These are phyloP conservation scores for Nothoprocta pentlandii DNA, from an alignment of 2,113 vertebrate species.

Conservation along the genomic window DNA sequence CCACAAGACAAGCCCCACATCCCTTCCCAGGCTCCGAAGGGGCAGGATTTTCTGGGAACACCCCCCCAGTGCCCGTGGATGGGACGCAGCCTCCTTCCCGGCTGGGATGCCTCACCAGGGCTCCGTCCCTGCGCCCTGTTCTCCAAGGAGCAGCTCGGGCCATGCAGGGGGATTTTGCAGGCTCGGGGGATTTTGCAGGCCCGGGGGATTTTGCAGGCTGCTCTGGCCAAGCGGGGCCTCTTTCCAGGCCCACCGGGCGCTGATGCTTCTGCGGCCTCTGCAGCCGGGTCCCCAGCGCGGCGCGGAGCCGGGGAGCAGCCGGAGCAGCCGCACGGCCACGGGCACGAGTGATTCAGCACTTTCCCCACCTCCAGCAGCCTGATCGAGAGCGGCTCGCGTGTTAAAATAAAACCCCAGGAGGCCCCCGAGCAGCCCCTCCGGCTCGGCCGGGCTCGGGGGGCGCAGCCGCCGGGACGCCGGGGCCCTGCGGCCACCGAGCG, in stretches of 20 bases:
- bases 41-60: not conserved
- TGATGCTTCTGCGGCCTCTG: not conserved
- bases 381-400: conserved; percentile 17
- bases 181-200: fast-evolving
- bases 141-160: not conserved
- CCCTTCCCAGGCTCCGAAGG: not conserved
- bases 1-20: fast-evolving
- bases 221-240: not conserved
- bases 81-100: not conserved
- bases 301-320: not conserved
- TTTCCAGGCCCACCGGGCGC: not conserved
- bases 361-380: conserved; percentile 50
- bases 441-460: not conserved
- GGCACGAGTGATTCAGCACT: conserved; percentile 81
- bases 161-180: fast-evolving
- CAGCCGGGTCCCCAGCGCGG: not conserved
- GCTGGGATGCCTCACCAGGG: fast-evolving
- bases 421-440: not conserved
- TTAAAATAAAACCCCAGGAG: not conserved
- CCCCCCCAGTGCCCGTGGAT: not conserved
- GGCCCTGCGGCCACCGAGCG: fast-evolving
- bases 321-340: not conserved
- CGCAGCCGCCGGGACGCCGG: not conserved
- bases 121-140: fast-evolving
- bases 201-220: fast-evolving